A percentile compares a stretch with the other conserved stretches of the same genome.
Evolutionary conservation across 2,888 invertebrate species (phyloP).

Genomic region (Ophion ventricosus): DNA sequence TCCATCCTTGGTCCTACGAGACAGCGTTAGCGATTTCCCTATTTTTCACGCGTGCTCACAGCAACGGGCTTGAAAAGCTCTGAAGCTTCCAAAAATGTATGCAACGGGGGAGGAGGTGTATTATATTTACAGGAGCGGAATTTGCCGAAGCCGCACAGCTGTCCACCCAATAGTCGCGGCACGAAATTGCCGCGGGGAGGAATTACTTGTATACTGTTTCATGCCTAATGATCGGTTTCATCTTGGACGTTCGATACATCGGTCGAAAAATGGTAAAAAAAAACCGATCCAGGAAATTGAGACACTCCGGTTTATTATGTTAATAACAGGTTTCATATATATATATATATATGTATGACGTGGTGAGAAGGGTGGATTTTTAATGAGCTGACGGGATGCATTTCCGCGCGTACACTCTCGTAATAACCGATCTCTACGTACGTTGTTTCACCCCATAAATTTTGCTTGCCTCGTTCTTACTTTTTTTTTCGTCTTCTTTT

Average conservation of each 20-base stretch:
- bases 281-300: constrained; percentile 44
- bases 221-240: constrained; percentile 29
- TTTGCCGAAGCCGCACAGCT: constrained; percentile 46
- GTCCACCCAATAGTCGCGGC: constrained; percentile 35
- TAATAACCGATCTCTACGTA: constrained; percentile 44
- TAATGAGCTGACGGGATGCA: constrained; percentile 9
- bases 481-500: constrained; percentile 39
- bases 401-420: constrained; percentile 20
- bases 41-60: background rate
- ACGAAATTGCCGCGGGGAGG: constrained; percentile 49
- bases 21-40: background rate
- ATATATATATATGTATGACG: constrained; percentile 13
- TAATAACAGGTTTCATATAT: constrained; percentile 24
- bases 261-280: constrained; percentile 26
- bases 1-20: background rate
- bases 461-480: constrained; percentile 36
- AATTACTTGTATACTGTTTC: constrained; percentile 35
- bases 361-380: constrained; percentile 17
- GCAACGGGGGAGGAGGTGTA: constrained; percentile 12
- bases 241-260: constrained; percentile 32
- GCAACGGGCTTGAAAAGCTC: background rate
- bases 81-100: constrained; percentile 35
- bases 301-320: constrained; percentile 29
- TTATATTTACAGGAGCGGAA: constrained; percentile 58
- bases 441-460: constrained; percentile 42